Base-by-base conservation (phyloP, 2,797 vertebrate genomes). In the Darevskia mixta region DNA sequence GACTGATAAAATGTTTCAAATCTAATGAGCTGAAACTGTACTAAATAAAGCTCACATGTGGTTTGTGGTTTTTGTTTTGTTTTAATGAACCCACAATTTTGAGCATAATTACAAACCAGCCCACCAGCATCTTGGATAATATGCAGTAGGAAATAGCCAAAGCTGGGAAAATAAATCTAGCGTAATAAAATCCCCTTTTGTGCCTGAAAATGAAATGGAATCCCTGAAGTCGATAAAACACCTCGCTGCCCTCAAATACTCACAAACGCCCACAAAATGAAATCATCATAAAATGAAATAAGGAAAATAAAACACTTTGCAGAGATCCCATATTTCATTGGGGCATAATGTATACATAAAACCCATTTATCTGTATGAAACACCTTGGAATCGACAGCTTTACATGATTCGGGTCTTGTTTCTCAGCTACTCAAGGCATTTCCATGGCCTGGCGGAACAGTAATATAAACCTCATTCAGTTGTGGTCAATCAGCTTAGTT, bases 171-270 rank as follows among this genome's bases (percentile, higher is more conserved):
- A 45, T 79, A 25, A 72, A 4, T 80, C 18, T 64, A 61, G 10
- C 49, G 2, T 55, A 75, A 86, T 45, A 90, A 3, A 81, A 78
- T 8, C 35, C 0, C 3, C 49, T 55, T 73, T 79, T 10, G 86
- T 69, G 0, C 79, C 66, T 89, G 32, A 90, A 90, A 85, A 73
- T 66, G 49, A 73, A 84, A 79, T 1, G 41, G 0, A 88, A 29
- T 87, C 38, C 55, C 8, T 4, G 25, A 92, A 88, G 7, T 0
- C 3, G 79, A 18, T 86, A 61, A 89, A 91, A 76, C 2, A 82
- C 0, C 2, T 89, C 7, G 85, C 58, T 78, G 80, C 4, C 10
- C 23, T 76, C 45, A 88, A 88, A 79, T 0, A 1, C 10, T n/a
- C 0, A 27, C 13, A 3, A 0, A 49, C 73, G 2, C 55, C 58